Evolutionary conservation across 2,113 vertebrate genomes (phyloP).

Genomic region (Cyanistes caeruleus): DNA sequence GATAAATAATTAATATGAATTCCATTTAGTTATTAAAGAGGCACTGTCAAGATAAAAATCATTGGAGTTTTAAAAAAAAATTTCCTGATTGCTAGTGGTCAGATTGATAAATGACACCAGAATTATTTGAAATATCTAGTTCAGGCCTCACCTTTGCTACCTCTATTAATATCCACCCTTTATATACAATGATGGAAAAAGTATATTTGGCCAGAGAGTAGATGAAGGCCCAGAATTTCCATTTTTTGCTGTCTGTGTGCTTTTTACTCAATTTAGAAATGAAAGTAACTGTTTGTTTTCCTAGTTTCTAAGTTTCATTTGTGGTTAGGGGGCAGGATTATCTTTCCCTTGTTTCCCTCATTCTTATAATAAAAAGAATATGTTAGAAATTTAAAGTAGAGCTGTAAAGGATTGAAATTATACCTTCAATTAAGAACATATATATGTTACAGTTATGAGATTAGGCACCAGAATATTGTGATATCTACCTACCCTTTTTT

Average conservation of each 20-base stretch:
- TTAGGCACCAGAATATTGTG: background rate
- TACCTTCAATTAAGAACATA: background rate
- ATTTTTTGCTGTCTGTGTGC: background rate
- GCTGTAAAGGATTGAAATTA: background rate
- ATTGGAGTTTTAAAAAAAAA: slow-evolving; percentile 19
- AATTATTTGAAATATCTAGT: background rate
- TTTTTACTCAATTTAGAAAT: background rate
- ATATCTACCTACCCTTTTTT: background rate
- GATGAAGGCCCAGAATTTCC: background rate
- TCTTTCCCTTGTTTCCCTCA: background rate
- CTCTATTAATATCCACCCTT: background rate
- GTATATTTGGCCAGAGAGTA: background rate
- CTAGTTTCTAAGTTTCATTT: background rate
- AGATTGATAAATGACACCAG: background rate
- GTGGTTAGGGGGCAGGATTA: background rate
- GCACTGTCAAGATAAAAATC: slow-evolving; percentile 29
- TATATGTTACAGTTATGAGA: background rate
- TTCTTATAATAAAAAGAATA: background rate
- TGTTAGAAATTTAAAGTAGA: background rate
- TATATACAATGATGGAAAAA: background rate
- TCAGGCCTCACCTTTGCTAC: background rate
- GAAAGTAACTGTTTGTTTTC: background rate
- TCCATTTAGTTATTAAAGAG: slow-evolving; percentile 52
- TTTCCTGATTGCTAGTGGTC: background rate
- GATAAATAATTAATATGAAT: slow-evolving; percentile 60